Evolutionary conservation across 2,888 invertebrate species (phyloP).

Genomic region (Lasioglossum villosulum): DNA sequence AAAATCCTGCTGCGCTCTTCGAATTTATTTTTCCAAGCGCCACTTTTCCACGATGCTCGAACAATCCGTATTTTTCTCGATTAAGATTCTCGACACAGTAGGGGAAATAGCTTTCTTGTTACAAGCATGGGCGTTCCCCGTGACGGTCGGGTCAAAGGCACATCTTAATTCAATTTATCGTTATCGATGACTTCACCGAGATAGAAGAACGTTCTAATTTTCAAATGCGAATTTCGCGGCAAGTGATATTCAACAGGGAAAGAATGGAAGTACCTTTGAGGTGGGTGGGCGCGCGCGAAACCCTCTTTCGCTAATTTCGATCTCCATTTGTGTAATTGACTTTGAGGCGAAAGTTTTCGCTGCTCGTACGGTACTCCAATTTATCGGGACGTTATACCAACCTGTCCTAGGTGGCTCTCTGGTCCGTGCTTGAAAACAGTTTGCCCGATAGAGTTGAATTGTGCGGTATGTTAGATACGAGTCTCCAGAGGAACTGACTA

Average conservation of each 20-base stretch:
- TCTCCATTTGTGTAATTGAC: constrained; percentile 55
- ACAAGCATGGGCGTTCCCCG: background rate
- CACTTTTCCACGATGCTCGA: background rate
- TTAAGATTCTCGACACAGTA: background rate
- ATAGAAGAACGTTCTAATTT: background rate
- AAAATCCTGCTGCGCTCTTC: background rate
- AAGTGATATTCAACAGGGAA: background rate
- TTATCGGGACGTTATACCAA: constrained; percentile 63
- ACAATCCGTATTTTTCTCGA: background rate
- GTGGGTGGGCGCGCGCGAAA: background rate
- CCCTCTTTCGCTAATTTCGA: constrained; percentile 18
- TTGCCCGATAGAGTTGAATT: constrained; percentile 61
- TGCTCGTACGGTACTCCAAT: constrained; percentile 42
- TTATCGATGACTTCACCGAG: background rate
- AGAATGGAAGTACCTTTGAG: background rate
- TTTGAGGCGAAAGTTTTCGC: constrained; percentile 51
- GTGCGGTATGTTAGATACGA: constrained; percentile 57
- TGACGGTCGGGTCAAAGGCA: background rate
- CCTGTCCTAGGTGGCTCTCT: constrained; percentile 37
- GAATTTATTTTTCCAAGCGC: constrained; percentile 3
- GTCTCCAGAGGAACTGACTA: constrained; percentile 49
- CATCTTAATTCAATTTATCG: background rate
- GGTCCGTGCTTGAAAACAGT: constrained; percentile 58
- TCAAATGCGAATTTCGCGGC: background rate
- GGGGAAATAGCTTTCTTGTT: background rate